Evolutionary conservation across 1,140 invertebrate species (phyloP).

Genomic region (Drosophila willistoni): DNA sequence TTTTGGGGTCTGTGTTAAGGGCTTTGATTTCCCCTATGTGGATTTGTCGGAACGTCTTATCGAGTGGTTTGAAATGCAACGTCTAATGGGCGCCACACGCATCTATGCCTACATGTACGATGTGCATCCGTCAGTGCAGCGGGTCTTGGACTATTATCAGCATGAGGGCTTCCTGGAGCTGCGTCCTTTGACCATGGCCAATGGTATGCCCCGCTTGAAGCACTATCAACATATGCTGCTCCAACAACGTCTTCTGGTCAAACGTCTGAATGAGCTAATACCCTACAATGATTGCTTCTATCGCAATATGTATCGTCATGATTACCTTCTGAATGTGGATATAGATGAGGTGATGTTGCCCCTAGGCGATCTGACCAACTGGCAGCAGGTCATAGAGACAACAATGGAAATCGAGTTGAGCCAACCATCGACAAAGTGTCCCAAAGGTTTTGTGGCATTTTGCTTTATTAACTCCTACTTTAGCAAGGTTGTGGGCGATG

Average conservation of each 20-base stretch:
- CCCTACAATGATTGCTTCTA: slow-evolving; percentile 94
- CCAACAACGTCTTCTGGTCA: slow-evolving; percentile 68
- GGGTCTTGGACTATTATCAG: slow-evolving; percentile 86
- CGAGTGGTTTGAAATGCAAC: slow-evolving; percentile 96
- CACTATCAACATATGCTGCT: slow-evolving; percentile 88
- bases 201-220: slow-evolving; percentile 89
- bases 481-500: slow-evolving; percentile 42
- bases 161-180: slow-evolving; percentile 84
- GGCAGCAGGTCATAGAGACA: slow-evolving; percentile 63
- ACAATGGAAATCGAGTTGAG: not conserved
- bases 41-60: slow-evolving; percentile 93
- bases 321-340: slow-evolving; percentile 90
- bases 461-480: slow-evolving; percentile 68
- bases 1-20: slow-evolving; percentile 97
- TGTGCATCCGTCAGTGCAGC: slow-evolving; percentile 94
- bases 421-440: slow-evolving; percentile 22
- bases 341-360: slow-evolving; percentile 91
- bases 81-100: slow-evolving; percentile 93
- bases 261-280: slow-evolving; percentile 90
- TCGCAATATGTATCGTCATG: slow-evolving; percentile 90
- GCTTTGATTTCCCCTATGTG: slow-evolving; percentile 93
- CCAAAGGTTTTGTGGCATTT: slow-evolving; percentile 30
- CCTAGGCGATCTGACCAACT: slow-evolving; percentile 82
- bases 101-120: slow-evolving; percentile 95
- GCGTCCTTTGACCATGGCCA: slow-evolving; percentile 89